A percentile compares a stretch with the other conserved stretches of the same genome.
Evolutionary conservation across 2,888 invertebrate genomes (phyloP).

Genomic region (Acanthacorydalis orientalis): DNA sequence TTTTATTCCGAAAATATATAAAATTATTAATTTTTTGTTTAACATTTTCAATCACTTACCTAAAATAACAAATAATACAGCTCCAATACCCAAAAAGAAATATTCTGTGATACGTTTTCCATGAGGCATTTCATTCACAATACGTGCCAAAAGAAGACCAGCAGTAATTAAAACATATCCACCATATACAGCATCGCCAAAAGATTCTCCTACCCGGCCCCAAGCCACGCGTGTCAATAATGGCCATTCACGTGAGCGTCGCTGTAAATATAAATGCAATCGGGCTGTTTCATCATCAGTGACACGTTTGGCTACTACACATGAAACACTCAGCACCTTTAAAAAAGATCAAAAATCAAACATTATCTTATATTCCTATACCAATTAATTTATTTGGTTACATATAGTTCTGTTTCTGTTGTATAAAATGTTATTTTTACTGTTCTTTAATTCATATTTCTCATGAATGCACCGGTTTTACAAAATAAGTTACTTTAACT

Average conservation of each 20-base stretch:
- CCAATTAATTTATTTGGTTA: too few relatives aligned
- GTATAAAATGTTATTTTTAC: too few relatives aligned
- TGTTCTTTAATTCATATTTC: too few relatives aligned
- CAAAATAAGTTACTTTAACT: too few relatives aligned
- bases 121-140: conserved; percentile 45
- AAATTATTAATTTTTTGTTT: too few relatives aligned
- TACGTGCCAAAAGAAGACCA: conserved; percentile 45
- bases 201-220: conserved; percentile 49
- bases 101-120: conserved; percentile 45
- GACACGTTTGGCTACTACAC: conserved; percentile 49
- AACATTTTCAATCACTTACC: conserved; percentile 25
- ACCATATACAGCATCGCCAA: conserved; percentile 48
- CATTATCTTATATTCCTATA: too few relatives aligned
- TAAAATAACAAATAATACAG: conserved; percentile 48
- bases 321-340: conserved; percentile 48
- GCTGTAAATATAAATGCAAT: conserved; percentile 48
- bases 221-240: conserved; percentile 56
- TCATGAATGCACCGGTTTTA: too few relatives aligned
- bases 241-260: conserved; percentile 58
- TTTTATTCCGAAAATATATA: too few relatives aligned
- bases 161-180: conserved; percentile 54
- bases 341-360: too few relatives aligned
- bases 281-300: conserved; percentile 56
- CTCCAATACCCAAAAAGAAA: conserved; percentile 51
- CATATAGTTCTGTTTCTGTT: too few relatives aligned